Base-by-base conservation (phyloP, 2,797 vertebrate genomes). In the Protonibea diacanthus region DNA sequence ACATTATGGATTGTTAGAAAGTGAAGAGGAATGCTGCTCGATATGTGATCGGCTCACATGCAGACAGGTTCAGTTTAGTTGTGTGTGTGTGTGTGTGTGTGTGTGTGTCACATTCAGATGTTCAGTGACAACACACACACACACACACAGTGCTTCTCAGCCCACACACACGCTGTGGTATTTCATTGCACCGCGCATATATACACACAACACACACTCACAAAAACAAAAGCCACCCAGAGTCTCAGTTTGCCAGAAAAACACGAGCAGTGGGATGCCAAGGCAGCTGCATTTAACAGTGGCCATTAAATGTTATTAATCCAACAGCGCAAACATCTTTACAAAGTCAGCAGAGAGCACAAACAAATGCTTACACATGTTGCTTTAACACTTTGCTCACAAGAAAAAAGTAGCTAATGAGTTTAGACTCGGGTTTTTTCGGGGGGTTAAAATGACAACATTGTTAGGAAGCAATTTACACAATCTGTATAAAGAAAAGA, bases 281-380 rank as follows among this genome's bases (percentile, higher is more conserved):
- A 92, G 89, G 89, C 92, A 93, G 91, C 92, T 91, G 91, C 89
- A 76, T 94, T 94, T 93, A 94, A 93, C 92, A 92, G 92, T 90
- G 81, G 89, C 91, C 90, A 94, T 94, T 95, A 94, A 94, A 94
- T 20, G 80, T 92, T 91, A 93, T 93, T 94, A 94, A 95, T 95
- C 85, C 88, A 93, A 93, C 91, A 86, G 92, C 42, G 75, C 87
- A 91, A 91, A 92, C 92, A 94, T 91, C 88, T 93, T 89, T 91
- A 90, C 90, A 87, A 88, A 91, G 89, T 92, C 90, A 88, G 86
- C 88, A 89, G 82, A 90, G 93, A 91, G 82, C 83, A 86, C 86
- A 93, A 94, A 93, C 91, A 93, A 93, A 93, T 69, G 91, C 89
- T 91, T 89, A 83, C 92, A 94, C 90, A 91, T 94, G 93, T 93